Evolutionary conservation across 1,140 invertebrate species (phyloP), one percentile per base, ranked within the genome.

Genomic region (Aphelinus atriplicis): DNA sequence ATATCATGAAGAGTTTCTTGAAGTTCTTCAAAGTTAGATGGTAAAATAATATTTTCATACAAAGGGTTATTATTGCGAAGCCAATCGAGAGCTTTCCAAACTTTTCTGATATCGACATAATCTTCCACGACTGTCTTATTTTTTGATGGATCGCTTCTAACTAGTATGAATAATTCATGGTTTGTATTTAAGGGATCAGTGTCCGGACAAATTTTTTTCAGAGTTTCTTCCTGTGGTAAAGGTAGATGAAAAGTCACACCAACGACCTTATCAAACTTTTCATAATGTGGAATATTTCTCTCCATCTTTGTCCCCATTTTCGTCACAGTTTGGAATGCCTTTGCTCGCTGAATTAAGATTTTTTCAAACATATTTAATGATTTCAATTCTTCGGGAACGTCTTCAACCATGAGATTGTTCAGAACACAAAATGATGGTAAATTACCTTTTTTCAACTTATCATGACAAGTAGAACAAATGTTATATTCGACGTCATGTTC

Each of bases 171-270:
- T 47, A 84, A 65, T 77, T 83, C 75, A 47, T 71, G 73, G 58
- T 81, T 77, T 26, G 51, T 7, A 80, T 80, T 78, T 26, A 53
- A 6, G 82, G 80, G 70, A 53, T 69, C 74, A 0, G 46, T 73
- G 5, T 70, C 5, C 10, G 77, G 60, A 69, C 76, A 79, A 57
- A 78, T 78, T 69, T 81, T 84, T 77, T 79, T 77, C 45, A 77
- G 68, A n/a, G 82, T 83, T 76, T 81, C 71, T 77, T 81, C 78
- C 10, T 82, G 67, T 3, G 81, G 79, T 63, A 84, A 78, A 6
- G 82, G 83, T 7, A 84, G 77, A 81, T 85, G 80, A 78, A 84
- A 84, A 3, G 79, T 81, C 75, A 75, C 76, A 3, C 83, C 81
- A 57, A 77, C 74, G n/a, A 84, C 75, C 80, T 84, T 84, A 26